Percentiles rank a stretch among this genome's conserved stretches.
These are phyloP conservation scores for Drosophila varians DNA, from an alignment of 1,140 invertebrate genomes.

Conservation along the genomic window DNA sequence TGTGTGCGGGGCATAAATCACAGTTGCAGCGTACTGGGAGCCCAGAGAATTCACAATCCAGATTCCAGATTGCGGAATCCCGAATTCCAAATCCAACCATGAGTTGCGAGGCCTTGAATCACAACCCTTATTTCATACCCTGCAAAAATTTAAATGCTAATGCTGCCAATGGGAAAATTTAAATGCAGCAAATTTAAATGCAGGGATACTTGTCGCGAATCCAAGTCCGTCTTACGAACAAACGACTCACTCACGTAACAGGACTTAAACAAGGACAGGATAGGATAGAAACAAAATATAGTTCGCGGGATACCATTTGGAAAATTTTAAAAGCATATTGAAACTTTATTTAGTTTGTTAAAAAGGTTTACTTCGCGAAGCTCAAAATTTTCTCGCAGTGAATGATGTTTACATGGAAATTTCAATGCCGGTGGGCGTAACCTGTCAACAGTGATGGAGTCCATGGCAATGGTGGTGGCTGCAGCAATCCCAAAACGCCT, in stretches of 20 bases:
- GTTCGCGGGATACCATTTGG: conserved; percentile 33
- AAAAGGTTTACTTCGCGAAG: neutral
- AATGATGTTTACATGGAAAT: conserved; percentile 6
- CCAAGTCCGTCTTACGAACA: too few relatives aligned
- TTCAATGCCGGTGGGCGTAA: conserved; percentile 35
- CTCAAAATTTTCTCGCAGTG: neutral
- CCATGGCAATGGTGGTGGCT: neutral
- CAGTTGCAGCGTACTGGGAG: conserved; percentile 28
- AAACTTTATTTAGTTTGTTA: too few relatives aligned
- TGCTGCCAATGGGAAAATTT: conserved; percentile 22
- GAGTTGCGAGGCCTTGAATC: conserved; percentile 12
- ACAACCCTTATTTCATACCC: conserved; percentile 24
- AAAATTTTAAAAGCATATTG: conserved; percentile 7
- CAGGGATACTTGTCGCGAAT: conserved; percentile 69
- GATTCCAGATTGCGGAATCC: conserved; percentile 2
- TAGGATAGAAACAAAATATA: conserved; percentile 64
- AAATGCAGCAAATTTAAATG: too few relatives aligned
- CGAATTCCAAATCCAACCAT: conserved; percentile 6
- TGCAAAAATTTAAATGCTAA: conserved; percentile 42
- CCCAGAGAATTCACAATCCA: conserved; percentile 17
- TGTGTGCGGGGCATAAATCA: conserved; percentile 41
- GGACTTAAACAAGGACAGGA: conserved; percentile 30
- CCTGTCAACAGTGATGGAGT: conserved; percentile 28
- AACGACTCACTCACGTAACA: conserved; percentile 71
- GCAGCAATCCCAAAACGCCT: neutral